phyloP scores from a whole-genome alignment of 2,888 invertebrate genomes.

The Stomorhina lunata region DNA sequence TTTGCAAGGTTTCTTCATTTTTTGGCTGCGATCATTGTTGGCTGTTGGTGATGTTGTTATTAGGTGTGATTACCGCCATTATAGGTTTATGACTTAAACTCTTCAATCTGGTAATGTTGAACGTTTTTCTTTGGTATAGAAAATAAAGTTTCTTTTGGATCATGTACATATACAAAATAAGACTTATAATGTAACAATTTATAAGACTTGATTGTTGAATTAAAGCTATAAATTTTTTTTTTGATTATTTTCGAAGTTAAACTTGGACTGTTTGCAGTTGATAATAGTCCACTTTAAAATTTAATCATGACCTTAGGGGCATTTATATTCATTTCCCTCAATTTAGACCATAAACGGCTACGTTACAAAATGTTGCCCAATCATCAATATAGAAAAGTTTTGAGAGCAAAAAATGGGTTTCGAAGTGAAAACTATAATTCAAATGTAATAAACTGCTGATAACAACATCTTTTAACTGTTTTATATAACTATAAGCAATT shows the following conservation, averaged over 20 bases:
- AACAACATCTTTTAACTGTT: conserved; percentile 60
- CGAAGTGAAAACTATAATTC: conserved; percentile 59
- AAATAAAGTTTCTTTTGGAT: background rate
- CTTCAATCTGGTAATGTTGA: conserved; percentile 61
- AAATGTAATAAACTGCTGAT: conserved; percentile 65
- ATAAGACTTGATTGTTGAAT: conserved; percentile 35
- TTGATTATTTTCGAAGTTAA: background rate
- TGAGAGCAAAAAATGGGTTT: background rate
- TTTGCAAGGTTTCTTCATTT: conserved; percentile 63
- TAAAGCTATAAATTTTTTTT: conserved; percentile 53
- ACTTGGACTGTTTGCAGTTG: conserved; percentile 42
- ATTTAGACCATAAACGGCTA: conserved; percentile 38
- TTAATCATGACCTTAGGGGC: conserved; percentile 61
- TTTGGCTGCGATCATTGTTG: conserved; percentile 4
- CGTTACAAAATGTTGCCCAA: conserved; percentile 23
- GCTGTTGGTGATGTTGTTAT: conserved; percentile 73
- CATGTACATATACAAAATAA: too few relatives aligned
- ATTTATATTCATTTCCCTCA: conserved; percentile 58
- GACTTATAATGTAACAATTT: too few relatives aligned
- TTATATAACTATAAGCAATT: conserved; percentile 51
- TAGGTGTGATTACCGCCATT: conserved; percentile 75
- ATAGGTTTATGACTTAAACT: conserved; percentile 69
- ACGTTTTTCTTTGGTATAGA: conserved; percentile 30
- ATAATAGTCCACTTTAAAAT: conserved; percentile 62
- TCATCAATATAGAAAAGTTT: background rate